phyloP scores from a whole-genome alignment of 1,140 invertebrate species.

The Drosophila obscura region DNA sequence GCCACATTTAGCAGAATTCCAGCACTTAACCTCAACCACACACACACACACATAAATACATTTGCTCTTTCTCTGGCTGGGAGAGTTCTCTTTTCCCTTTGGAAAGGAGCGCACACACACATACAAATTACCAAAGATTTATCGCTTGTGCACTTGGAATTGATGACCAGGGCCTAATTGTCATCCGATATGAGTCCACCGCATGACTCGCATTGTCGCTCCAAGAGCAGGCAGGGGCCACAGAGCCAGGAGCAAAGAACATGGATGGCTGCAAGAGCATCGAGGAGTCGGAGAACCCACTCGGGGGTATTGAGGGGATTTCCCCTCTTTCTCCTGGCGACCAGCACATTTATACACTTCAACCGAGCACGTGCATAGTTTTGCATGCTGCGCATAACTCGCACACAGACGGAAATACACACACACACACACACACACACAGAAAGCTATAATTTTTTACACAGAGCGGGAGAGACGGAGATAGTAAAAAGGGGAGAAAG shows the following conservation, averaged over 20 bases:
- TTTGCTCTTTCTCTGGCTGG: not conserved
- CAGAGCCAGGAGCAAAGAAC: no score
- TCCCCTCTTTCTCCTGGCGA: constrained; percentile 42
- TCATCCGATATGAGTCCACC: constrained; percentile 82
- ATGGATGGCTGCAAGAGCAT: no score
- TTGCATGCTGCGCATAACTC: constrained; percentile 81
- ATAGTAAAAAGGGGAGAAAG: not conserved
- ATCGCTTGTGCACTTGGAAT: constrained; percentile 81
- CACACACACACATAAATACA: constrained; percentile 6
- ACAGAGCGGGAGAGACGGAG: constrained; percentile 30
- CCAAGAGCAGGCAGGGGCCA: constrained; percentile 38
- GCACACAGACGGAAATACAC: constrained; percentile 30
- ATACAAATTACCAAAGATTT: constrained; percentile 81
- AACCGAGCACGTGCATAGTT: constrained; percentile 76
- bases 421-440: constrained; percentile 38
- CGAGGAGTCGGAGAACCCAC: not conserved
- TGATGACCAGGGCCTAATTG: constrained; percentile 82
- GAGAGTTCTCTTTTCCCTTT: not conserved
- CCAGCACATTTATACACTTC: constrained; percentile 78
- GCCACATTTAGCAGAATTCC: constrained; percentile 60
- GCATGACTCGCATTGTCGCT: constrained; percentile 79
- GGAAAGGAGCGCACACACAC: constrained; percentile 35
- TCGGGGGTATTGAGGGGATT: constrained; percentile 7
- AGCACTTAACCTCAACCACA: constrained; percentile 51
- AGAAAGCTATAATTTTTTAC: constrained; percentile 66